Evolutionary conservation across 1,140 invertebrate species (phyloP), one percentile per base, ranked within the genome.

Genomic region (Cotesia typhae): DNA sequence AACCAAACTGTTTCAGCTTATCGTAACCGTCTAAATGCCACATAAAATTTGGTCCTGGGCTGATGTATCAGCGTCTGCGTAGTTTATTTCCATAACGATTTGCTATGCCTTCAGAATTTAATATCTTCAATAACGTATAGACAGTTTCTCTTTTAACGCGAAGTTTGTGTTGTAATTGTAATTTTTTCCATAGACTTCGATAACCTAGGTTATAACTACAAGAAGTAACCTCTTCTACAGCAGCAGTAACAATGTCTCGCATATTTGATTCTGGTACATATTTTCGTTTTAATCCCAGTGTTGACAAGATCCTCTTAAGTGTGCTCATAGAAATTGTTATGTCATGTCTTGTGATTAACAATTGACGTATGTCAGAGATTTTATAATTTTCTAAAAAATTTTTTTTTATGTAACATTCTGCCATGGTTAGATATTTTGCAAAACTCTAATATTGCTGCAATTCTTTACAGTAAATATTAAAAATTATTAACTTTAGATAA

Each of bases 1-100:
- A 60, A 3, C 57, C 57, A 60, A 60, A 60, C 4, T 60, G 57
- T 35, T 60, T 60, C 12, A 60, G 12, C 14, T 60, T 28, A 28
- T 60, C 57, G 12, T 60, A 60, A 4, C 57, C 57, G 20, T 60
- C 57, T 20, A 60, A 28, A 20, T 60, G 57, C 57, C 57, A 60
- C 4, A 60, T 4, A 28, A 60, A 57, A 17, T 57, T 57, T 57
- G 55, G 55, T 14, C 55, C 55, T 9, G 59, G 53, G 20, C 9
- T 12, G 12, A 7, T 14, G n/a, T 55, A 55, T 2, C 17, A 7
- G 12, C 53, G 53, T 10, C 53, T 4, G 5, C 17, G 14, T 4
- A 60, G 59, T 36, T 60, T 60, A 35, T 36, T 60, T 2, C 59
- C 59, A 14, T n/a, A 60, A 9, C 59, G 59, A 35, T 60, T 60